Evolutionary conservation across 2,113 vertebrate genomes (phyloP).

Genomic region (Megaptera novaeangliae): DNA sequence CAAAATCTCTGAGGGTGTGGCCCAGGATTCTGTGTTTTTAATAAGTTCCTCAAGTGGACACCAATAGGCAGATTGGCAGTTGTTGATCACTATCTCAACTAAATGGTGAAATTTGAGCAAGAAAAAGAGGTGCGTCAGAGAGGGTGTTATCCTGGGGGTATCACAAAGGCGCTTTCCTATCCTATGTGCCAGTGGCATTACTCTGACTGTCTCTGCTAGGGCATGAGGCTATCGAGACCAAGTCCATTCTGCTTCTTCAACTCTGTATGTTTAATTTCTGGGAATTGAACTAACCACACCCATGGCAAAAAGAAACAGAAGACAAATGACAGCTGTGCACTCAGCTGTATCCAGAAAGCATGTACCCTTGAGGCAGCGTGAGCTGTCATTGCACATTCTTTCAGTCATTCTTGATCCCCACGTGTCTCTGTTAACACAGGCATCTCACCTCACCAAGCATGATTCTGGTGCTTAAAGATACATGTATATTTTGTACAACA

Average conservation of each 20-base stretch:
- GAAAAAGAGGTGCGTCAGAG: neutral
- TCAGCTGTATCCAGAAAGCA: neutral
- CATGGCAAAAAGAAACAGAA: neutral
- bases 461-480: neutral
- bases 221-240: neutral
- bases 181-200: neutral
- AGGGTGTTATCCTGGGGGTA: accelerated
- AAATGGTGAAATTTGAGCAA: neutral
- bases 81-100: neutral
- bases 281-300: neutral
- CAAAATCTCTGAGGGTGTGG: neutral
- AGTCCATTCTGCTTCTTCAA: neutral
- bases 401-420: neutral
- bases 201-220: neutral
- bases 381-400: neutral
- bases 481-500: neutral
- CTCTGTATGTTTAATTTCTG: neutral
- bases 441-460: neutral
- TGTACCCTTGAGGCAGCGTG: neutral
- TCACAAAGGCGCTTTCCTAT: neutral
- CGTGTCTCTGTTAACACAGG: neutral
- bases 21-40: neutral
- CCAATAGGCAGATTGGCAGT: neutral
- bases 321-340: neutral
- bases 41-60: neutral